Evolutionary conservation across 2,113 vertebrate species (phyloP), one percentile per base, ranked within the genome.

Genomic region (Oryzias curvinotus): DNA sequence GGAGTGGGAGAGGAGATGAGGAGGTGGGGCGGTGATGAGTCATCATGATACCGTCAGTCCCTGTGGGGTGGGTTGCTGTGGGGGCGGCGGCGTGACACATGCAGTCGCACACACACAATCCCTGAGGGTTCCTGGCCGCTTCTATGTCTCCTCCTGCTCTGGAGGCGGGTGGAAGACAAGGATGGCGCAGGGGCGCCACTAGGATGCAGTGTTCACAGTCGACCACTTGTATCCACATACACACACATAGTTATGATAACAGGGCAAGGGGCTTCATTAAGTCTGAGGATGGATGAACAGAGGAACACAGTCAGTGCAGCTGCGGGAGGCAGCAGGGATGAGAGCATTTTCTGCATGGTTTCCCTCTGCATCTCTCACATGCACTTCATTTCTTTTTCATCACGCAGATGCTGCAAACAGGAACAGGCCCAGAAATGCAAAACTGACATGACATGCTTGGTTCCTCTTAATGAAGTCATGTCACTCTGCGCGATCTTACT

Each of bases 51-150:
- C 66, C 75, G 62, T 73, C 77, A 85, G 73, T 54, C 57, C 26
- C 48, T 63, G 83, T 79, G 88, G 81, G 72, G 71, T 1, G 52
- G 68, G 68, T 74, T 81, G 62, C 80, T 79, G 84, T 75, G 81
- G 78, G 81, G 86, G 86, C 55, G 76, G 84, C 60, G 68, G 70
- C 64, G 68, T 82, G 78, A 85, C 88, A 85, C 60, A 67, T 62
- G 70, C 63, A 83, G 59, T 57, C 61, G 14, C 65, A 53, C 75
- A 59, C 46, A 16, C 65, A 56, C 70, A 83, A 47, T 65, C 41
- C 51, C 60, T 50, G 12, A 71, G 70, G 80, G 65, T 54, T 54
- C 51, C 61, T 62, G 41, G 57, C 62, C 61, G 82, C 57, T 64
- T 74, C 52, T 68, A 23, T 18, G 46, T 79, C 68, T 85, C 65